A percentile compares a stretch with the other conserved stretches of the same genome.
phyloP scores from a whole-genome alignment of 1,140 invertebrate genomes.

The Bradynema listronoti region DNA sequence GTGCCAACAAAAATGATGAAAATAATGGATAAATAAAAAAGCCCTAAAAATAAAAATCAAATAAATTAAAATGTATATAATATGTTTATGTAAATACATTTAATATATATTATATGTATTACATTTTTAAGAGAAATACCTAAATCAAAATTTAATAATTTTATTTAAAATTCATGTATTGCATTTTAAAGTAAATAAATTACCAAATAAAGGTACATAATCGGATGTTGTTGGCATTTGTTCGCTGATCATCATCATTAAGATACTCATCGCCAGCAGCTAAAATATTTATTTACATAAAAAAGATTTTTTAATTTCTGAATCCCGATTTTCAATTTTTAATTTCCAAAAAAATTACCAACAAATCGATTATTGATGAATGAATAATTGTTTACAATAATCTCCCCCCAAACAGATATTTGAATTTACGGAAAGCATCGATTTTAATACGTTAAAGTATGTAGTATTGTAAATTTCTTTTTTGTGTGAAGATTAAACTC shows the following conservation, averaged over 20 bases:
- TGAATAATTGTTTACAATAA: no score
- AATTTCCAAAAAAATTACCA: no score
- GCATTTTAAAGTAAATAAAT: neutral
- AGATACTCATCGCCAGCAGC: conserved; percentile 57
- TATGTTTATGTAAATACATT: conserved; percentile 1
- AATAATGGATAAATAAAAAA: conserved; percentile 56
- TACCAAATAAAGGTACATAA: conserved; percentile 8
- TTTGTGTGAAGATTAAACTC: no score
- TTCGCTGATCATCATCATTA: conserved; percentile 52
- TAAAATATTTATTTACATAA: conserved; percentile 5
- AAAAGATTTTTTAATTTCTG: neutral
- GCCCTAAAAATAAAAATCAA: conserved; percentile 16
- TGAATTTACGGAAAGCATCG: no score
- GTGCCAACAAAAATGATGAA: conserved; percentile 56
- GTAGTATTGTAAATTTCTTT: no score
- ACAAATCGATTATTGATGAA: no score
- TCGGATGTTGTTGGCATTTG: conserved; percentile 29
- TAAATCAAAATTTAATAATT: conserved; percentile 36
- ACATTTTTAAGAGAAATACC: no score
- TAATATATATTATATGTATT: no score
- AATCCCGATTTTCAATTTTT: no score
- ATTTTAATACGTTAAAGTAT: no score
- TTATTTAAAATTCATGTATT: neutral
- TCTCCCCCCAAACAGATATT: no score
- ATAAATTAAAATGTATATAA: conserved; percentile 9